Evolutionary conservation across 2,888 invertebrate genomes (phyloP).

Genomic region (Callyntrura sp.): DNA sequence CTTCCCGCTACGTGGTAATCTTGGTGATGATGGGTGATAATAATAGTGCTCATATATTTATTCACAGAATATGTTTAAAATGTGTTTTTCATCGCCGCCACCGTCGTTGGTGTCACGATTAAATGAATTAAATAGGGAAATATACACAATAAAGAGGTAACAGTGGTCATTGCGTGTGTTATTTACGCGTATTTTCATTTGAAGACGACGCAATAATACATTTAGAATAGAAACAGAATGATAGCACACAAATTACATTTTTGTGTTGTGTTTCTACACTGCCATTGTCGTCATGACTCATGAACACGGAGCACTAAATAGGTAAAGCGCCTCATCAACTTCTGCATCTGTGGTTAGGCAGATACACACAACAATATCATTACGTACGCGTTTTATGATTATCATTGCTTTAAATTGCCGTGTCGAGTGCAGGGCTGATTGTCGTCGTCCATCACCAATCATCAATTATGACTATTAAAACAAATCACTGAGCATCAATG

Average conservation of each 20-base stretch:
- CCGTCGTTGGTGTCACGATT: constrained; percentile 14
- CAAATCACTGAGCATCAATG: constrained; percentile 63
- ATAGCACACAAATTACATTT: neutral
- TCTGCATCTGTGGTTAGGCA: no score
- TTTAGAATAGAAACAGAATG: neutral
- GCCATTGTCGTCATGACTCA: constrained; percentile 25
- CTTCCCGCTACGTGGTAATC: neutral
- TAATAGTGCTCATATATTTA: constrained; percentile 63
- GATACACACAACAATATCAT: constrained; percentile 12
- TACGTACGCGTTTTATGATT: constrained; percentile 39
- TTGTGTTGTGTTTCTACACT: constrained; percentile 8
- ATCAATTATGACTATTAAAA: constrained; percentile 61
- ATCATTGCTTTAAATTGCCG: constrained; percentile 55
- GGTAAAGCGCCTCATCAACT: no score
- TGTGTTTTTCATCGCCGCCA: constrained; percentile 31
- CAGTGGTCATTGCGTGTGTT: no score
- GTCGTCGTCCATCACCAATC: constrained; percentile 23
- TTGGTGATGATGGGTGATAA: constrained; percentile 70
- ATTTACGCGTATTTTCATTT: no score
- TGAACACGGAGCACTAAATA: constrained; percentile 1
- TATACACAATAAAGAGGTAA: no score
- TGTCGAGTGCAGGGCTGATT: constrained; percentile 29
- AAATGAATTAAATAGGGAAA: no score
- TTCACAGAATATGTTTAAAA: neutral
- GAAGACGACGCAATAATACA: no score